Conservation (phyloP, 2,888 invertebrate species). For the Melieria omissa region DNA sequence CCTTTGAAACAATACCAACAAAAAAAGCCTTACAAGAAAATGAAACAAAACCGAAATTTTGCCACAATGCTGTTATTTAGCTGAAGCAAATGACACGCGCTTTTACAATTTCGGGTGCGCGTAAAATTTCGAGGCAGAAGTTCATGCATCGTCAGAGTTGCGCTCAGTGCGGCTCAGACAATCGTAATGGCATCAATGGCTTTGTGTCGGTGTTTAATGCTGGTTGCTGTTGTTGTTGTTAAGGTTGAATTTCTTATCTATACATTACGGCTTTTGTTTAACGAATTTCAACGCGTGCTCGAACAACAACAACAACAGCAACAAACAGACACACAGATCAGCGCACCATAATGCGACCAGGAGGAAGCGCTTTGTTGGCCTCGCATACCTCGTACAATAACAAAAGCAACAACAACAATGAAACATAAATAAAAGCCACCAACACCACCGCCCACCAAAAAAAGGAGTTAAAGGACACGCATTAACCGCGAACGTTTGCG, state of each 20-base stretch:
- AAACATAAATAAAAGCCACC: neutral
- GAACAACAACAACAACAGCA: no score
- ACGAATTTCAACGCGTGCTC: neutral
- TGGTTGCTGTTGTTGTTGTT: neutral
- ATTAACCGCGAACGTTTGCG: conserved; percentile 46
- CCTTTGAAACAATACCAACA: neutral
- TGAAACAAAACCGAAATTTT: neutral
- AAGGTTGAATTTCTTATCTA: neutral
- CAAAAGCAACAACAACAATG: neutral
- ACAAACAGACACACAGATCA: neutral
- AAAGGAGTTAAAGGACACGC: conserved; percentile 35
- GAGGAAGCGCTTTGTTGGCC: neutral
- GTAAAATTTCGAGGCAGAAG: no score
- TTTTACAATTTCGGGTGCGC: no score
- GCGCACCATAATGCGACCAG: neutral
- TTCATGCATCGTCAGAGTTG: no score
- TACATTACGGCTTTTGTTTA: neutral
- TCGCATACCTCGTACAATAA: neutral
- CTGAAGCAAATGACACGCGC: no score
- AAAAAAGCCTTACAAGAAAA: neutral
- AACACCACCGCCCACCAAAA: neutral
- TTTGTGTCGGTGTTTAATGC: neutral
- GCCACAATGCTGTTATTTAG: neutral
- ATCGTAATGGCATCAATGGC: neutral
- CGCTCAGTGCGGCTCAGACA: neutral